Evolutionary conservation across 2,888 invertebrate genomes (phyloP).

Genomic region (Temnothorax unifasciatus): DNA sequence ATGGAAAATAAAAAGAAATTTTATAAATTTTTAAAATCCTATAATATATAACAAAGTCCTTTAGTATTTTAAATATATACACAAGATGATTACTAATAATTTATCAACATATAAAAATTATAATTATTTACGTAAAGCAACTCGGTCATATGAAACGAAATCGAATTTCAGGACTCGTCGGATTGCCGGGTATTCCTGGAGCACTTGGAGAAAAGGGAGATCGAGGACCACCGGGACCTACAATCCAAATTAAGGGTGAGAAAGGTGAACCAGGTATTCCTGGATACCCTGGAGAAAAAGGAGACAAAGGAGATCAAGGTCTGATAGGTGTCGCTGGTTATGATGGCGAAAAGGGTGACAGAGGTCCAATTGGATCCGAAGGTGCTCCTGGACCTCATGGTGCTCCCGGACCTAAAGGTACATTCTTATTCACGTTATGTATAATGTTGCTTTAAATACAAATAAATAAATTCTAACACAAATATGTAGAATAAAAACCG

Average conservation of each 20-base stretch:
- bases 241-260: constrained; percentile 86
- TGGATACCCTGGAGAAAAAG: constrained; percentile 87
- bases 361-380: constrained; percentile 82
- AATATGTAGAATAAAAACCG: neutral
- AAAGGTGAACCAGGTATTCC: constrained; percentile 87
- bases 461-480: neutral
- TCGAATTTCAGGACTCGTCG: constrained; percentile 80
- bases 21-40: too few relatives aligned
- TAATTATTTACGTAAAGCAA: constrained; percentile 4
- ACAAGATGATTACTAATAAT: neutral
- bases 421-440: neutral
- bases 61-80: neutral
- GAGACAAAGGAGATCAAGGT: constrained; percentile 88
- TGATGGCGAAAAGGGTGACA: constrained; percentile 85
- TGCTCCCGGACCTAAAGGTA: constrained; percentile 88
- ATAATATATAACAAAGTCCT: too few relatives aligned
- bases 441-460: constrained; percentile 1
- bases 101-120: neutral
- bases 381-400: constrained; percentile 86
- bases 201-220: constrained; percentile 88
- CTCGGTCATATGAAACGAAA: neutral
- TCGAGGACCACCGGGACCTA: constrained; percentile 87
- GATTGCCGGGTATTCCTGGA: constrained; percentile 88
- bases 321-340: constrained; percentile 85
- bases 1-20: too few relatives aligned